A percentile compares a stretch with the other conserved stretches of the same genome.
phyloP scores from a whole-genome alignment of 2,797 vertebrate genomes.

The Neosalanx taihuensis region DNA sequence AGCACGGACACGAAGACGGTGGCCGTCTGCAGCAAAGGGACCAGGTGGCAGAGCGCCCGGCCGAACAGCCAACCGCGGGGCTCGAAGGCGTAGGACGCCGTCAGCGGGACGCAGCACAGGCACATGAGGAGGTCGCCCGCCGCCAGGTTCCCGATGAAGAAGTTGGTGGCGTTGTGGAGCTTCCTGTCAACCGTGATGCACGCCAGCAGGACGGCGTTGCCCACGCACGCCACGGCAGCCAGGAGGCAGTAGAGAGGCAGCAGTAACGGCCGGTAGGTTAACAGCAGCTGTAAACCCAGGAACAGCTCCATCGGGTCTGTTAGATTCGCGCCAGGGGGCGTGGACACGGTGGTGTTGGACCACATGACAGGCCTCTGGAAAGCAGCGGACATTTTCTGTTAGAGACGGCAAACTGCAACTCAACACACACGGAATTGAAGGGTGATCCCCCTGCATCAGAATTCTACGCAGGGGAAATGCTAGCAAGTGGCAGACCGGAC shows the following conservation, averaged over 20 bases:
- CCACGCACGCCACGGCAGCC: slow-evolving; percentile 27
- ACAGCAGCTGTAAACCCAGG: slow-evolving; percentile 8
- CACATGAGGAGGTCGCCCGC: slow-evolving; percentile 37
- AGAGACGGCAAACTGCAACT: neutral
- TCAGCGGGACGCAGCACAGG: slow-evolving; percentile 35
- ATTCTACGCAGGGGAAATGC: neutral
- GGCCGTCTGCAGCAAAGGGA: slow-evolving; percentile 36
- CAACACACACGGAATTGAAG: neutral
- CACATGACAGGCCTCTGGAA: neutral
- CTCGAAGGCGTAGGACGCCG: slow-evolving; percentile 25
- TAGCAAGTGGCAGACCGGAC: no score
- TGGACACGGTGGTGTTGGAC: neutral
- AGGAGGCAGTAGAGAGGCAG: slow-evolving; percentile 21
- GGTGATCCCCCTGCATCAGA: neutral
- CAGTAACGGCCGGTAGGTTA: neutral
- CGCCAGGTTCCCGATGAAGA: slow-evolving; percentile 38
- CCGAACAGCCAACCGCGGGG: slow-evolving; percentile 37
- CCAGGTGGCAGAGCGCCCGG: slow-evolving; percentile 33
- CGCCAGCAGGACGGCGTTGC: slow-evolving; percentile 35
- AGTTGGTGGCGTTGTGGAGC: slow-evolving; percentile 34
- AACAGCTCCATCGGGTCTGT: slow-evolving; percentile 7
- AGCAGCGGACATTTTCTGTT: neutral
- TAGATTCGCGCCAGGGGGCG: neutral
- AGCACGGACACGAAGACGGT: slow-evolving; percentile 42
- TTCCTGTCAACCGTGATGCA: slow-evolving; percentile 29